phyloP scores from a whole-genome alignment of 2,797 vertebrate species.

The Allobates femoralis region DNA sequence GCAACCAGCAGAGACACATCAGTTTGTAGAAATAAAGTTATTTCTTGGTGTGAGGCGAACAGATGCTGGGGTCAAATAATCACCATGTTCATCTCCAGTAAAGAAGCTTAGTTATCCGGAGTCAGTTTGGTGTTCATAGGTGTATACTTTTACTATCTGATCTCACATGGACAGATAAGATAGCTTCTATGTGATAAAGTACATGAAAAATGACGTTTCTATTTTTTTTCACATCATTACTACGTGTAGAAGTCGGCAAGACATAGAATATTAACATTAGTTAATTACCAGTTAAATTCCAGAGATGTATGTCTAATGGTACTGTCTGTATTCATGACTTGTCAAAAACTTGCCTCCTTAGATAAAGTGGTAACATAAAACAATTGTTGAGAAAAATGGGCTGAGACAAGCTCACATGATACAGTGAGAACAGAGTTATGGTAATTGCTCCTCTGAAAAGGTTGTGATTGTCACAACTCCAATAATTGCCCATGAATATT shows the following conservation, averaged over 20 bases:
- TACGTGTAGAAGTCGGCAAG: neutral
- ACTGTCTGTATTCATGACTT: neutral
- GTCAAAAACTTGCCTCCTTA: neutral
- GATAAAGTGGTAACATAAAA: neutral
- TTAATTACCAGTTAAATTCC: neutral
- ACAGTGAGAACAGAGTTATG: too few relatives aligned
- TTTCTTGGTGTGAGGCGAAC: neutral
- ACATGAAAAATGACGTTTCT: neutral
- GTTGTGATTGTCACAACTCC: too few relatives aligned
- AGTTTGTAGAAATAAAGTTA: neutral
- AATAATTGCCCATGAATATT: too few relatives aligned
- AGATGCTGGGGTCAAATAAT: neutral
- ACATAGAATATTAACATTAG: neutral
- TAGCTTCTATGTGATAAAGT: neutral
- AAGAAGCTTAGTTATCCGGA: too few relatives aligned
- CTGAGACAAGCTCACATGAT: too few relatives aligned
- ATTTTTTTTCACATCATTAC: neutral
- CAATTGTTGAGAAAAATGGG: too few relatives aligned
- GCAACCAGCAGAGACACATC: conserved; percentile 2
- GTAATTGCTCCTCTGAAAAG: too few relatives aligned
- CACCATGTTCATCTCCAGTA: too few relatives aligned
- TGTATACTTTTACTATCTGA: too few relatives aligned
- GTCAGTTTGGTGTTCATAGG: too few relatives aligned
- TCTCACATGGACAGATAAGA: too few relatives aligned
- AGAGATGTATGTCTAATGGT: neutral